Evolutionary conservation across 2,888 invertebrate genomes (phyloP).

Genomic region (Limenitis camilla): DNA sequence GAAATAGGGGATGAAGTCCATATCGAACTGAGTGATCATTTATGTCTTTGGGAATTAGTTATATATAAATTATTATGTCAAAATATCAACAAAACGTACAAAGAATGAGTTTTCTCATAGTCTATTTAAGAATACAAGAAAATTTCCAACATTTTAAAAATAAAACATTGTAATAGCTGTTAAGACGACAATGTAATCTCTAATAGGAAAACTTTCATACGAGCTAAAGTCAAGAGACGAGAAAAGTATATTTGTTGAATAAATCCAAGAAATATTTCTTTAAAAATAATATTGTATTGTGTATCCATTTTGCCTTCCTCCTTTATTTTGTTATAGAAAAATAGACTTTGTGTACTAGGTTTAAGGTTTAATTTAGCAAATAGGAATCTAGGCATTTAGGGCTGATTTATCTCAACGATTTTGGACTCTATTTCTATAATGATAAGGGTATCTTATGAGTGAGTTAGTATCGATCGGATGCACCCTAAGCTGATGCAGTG

Average conservation of each 20-base stretch:
- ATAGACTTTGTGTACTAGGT: background rate
- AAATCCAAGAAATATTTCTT: conserved; percentile 2
- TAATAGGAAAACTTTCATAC: conserved; percentile 7
- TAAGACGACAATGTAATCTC: conserved; percentile 4
- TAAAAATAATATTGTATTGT: conserved; percentile 8
- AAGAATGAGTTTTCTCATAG: no score
- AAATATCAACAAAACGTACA: no score
- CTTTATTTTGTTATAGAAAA: background rate
- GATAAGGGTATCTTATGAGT: conserved; percentile 8
- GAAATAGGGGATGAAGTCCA: no score
- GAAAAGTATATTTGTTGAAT: conserved; percentile 3
- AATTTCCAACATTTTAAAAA: background rate
- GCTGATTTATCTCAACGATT: conserved; percentile 2
- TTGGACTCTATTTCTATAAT: conserved; percentile 9
- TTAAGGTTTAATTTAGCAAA: conserved; percentile 3
- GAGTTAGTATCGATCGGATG: conserved; percentile 16
- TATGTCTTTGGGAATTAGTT: no score
- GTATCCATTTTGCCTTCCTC: background rate
- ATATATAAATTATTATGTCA: no score
- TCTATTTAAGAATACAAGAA: no score
- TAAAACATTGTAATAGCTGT: background rate
- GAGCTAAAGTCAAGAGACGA: conserved; percentile 5
- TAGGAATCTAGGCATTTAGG: background rate
- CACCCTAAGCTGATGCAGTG: conserved; percentile 13
- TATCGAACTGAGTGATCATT: no score